phyloP scores from a whole-genome alignment of 2,113 vertebrate species.

The Melanotaenia duboulayi region DNA sequence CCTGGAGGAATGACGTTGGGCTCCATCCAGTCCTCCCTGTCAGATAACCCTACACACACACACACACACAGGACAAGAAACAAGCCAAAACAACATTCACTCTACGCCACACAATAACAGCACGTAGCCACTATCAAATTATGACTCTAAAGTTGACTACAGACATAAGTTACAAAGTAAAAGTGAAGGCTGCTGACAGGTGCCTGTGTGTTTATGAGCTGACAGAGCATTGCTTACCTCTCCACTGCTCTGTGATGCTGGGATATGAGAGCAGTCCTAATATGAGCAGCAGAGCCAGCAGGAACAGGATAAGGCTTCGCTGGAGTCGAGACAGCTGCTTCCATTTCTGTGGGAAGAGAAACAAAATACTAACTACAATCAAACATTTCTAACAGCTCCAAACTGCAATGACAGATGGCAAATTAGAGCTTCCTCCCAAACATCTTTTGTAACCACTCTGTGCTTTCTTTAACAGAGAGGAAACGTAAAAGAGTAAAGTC shows the following conservation, averaged over 20 bases:
- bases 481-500: neutral
- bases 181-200: neutral
- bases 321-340: constrained; percentile 96
- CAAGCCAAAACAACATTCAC: neutral
- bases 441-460: neutral
- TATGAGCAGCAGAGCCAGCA: constrained; percentile 84
- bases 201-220: neutral
- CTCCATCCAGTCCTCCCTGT: constrained; percentile 76
- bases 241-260: constrained; percentile 83
- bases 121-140: too few species aligned
- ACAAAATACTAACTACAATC: constrained; percentile 9
- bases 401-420: neutral
- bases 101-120: neutral
- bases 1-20: constrained; percentile 79
- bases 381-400: constrained; percentile 7
- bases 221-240: constrained; percentile 79
- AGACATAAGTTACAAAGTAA: too few species aligned
- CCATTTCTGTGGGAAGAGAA: constrained; percentile 88
- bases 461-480: neutral
- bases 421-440: neutral
- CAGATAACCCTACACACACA: constrained; percentile 71
- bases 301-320: constrained; percentile 88
- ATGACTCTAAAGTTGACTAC: too few species aligned
- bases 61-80: neutral
- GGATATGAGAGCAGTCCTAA: constrained; percentile 86